Evolutionary conservation across 1,140 invertebrate species (phyloP).

Genomic region (Drosophila pseudoobscura): DNA sequence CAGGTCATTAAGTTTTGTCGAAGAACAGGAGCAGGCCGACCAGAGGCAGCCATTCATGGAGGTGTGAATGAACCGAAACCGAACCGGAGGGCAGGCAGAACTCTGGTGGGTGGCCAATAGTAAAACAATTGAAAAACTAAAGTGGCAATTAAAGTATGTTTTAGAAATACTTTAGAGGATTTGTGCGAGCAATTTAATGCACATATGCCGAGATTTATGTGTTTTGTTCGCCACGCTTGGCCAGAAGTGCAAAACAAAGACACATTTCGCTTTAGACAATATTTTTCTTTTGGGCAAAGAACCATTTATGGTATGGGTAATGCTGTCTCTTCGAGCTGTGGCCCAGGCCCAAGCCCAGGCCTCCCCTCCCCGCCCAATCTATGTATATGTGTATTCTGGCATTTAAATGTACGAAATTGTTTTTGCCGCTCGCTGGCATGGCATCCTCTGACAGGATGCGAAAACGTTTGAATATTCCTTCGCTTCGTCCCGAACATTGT

Average conservation of each 20-base stretch:
- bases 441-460: conserved; percentile 69
- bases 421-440: conserved; percentile 68
- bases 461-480: conserved; percentile 61
- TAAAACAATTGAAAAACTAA: conserved; percentile 77
- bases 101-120: conserved; percentile 42
- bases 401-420: conserved; percentile 79
- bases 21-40: conserved; percentile 22
- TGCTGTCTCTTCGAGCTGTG: conserved; percentile 37
- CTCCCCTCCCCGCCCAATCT: conserved; percentile 2
- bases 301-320: conserved; percentile 3
- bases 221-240: conserved; percentile 66
- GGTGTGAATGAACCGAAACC: conserved; percentile 41
- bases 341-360: conserved; percentile 13
- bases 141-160: conserved; percentile 64
- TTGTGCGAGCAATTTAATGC: conserved; percentile 68
- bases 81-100: not conserved
- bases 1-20: conserved; percentile 78
- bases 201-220: conserved; percentile 81
- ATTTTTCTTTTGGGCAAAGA: conserved; percentile 46
- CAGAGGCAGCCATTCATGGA: conserved; percentile 17
- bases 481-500: conserved; percentile 10
- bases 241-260: conserved; percentile 66
- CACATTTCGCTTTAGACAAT: conserved; percentile 72
- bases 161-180: conserved; percentile 21
- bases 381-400: conserved; percentile 41